A percentile compares a stretch with the other conserved stretches of the same genome.
These are phyloP conservation scores for Ypsolopha scabrella DNA, from an alignment of 2,888 invertebrate species.

Conservation along the genomic window DNA sequence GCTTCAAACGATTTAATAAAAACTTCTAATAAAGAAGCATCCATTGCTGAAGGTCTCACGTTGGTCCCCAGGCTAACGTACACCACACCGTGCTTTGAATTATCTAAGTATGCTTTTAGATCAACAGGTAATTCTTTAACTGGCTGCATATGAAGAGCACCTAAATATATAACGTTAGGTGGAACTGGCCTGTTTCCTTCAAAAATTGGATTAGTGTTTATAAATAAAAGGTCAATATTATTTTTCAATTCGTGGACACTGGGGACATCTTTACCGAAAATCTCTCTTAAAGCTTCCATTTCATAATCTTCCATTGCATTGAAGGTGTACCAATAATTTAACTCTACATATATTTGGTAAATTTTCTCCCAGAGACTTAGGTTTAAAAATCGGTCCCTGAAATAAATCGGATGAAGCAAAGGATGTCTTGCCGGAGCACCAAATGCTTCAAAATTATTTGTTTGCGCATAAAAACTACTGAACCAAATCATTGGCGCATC, in stretches of 20 bases:
- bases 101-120: slow-evolving; percentile 10
- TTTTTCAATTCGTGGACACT: not conserved
- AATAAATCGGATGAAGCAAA: not conserved
- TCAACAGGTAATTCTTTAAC: slow-evolving; percentile 4
- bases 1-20: not conserved
- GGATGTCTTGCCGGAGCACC: not conserved
- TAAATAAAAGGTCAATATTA: not conserved
- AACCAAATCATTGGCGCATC: slow-evolving; percentile 1
- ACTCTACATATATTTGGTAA: not conserved
- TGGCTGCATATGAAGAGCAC: slow-evolving; percentile 1
- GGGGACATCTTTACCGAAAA: not conserved
- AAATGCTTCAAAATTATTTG: not conserved
- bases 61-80: slow-evolving; percentile 14
- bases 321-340: not conserved
- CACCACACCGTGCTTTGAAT: slow-evolving; percentile 12
- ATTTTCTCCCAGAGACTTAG: not conserved
- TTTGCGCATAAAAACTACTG: not conserved
- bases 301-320: not conserved
- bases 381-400: not conserved
- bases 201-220: not conserved
- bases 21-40: not conserved
- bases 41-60: not conserved
- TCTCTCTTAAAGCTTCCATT: not conserved
- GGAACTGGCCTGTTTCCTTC: slow-evolving; percentile 1
- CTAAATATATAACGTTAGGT: not conserved